Evolutionary conservation across 2,113 vertebrate genomes (phyloP).

Genomic region (Macroglossus sobrinus): DNA sequence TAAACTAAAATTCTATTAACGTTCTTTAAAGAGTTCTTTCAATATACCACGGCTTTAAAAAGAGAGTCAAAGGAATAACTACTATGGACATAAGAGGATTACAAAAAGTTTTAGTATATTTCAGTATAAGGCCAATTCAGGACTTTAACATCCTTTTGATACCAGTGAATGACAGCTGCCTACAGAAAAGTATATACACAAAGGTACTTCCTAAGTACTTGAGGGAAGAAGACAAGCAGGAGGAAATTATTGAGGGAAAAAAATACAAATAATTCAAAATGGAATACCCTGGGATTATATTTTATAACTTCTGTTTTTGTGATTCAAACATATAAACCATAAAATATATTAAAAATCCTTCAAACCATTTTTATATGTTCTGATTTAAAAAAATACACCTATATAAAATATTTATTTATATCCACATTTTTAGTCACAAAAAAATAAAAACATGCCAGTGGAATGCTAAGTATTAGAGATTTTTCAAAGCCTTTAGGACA

Average conservation of each 20-base stretch:
- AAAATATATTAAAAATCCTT: not conserved
- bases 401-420: constrained; percentile 28
- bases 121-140: not conserved
- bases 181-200: not conserved
- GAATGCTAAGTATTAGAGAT: constrained; percentile 47
- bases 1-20: not conserved
- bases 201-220: not conserved
- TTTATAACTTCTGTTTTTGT: constrained; percentile 33
- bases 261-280: constrained; percentile 26
- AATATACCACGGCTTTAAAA: not conserved
- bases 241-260: not conserved
- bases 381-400: not conserved
- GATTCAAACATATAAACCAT: constrained; percentile 10
- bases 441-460: not conserved
- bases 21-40: not conserved
- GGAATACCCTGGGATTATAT: not conserved
- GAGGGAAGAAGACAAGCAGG: not conserved
- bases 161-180: not conserved
- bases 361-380: not conserved
- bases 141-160: not conserved
- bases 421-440: not conserved
- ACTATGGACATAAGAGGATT: not conserved
- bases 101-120: constrained; percentile 13
- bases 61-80: not conserved
- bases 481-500: constrained; percentile 61